A percentile compares a stretch with the other conserved stretches of the same genome.
These are phyloP conservation scores for Notamacropus eugenii DNA, from an alignment of 2,797 vertebrate genomes.

Conservation along the genomic window DNA sequence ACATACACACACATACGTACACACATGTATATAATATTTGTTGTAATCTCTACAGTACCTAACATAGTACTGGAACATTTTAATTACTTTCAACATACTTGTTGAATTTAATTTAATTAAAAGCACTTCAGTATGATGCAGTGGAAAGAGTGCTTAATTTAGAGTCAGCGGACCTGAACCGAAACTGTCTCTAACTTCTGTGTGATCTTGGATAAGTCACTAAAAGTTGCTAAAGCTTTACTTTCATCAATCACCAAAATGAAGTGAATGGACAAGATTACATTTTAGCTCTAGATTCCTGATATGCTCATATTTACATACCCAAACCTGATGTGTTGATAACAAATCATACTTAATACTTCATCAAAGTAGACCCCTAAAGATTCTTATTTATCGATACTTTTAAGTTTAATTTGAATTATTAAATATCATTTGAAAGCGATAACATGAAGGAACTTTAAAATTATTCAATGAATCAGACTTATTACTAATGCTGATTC, in stretches of 20 bases:
- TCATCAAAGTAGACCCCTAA: not conserved
- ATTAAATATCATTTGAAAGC: not conserved
- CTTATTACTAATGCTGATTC: not conserved
- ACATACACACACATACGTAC: no score
- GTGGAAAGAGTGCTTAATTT: not conserved
- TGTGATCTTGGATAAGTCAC: not conserved
- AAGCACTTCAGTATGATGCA: not conserved
- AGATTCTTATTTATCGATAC: not conserved
- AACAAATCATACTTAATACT: not conserved
- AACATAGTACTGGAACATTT: not conserved
- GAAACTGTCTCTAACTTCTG: not conserved
- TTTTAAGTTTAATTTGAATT: conserved; percentile 1
- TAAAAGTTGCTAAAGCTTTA: not conserved
- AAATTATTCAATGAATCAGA: not conserved
- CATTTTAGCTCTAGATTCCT: not conserved
- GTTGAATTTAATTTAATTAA: not conserved
- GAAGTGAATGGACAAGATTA: not conserved
- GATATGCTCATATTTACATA: not conserved
- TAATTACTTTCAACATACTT: not conserved
- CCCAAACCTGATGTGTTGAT: not conserved
- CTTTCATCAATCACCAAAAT: not conserved
- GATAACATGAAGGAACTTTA: not conserved
- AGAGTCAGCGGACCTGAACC: not conserved
- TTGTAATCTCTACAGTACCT: not conserved
- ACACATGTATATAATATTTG: not conserved